Percentiles rank a stretch among this genome's conserved stretches.
Evolutionary conservation across 2,797 vertebrate species (phyloP).

Genomic region (Streptopelia turtur): DNA sequence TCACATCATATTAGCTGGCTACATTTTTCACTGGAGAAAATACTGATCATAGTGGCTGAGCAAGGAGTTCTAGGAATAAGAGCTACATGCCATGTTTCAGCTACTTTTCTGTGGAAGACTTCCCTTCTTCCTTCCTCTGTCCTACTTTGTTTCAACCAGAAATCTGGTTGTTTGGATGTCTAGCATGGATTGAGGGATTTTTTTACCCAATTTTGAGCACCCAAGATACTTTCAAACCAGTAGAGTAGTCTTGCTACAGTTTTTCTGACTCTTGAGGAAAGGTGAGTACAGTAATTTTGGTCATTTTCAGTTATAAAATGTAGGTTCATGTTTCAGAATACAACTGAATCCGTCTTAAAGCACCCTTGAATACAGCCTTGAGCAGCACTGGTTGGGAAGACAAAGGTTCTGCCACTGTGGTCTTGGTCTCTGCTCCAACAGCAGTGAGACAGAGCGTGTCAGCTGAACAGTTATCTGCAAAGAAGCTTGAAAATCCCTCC

Average conservation of each 20-base stretch:
- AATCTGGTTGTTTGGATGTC: background rate
- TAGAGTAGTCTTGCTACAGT: background rate
- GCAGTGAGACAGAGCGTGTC: background rate
- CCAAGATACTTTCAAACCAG: background rate
- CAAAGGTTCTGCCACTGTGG: background rate
- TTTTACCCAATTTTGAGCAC: background rate
- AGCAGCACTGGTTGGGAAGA: background rate
- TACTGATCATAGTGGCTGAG: background rate
- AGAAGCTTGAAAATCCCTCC: slow-evolving; percentile 25
- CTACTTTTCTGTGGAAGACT: background rate
- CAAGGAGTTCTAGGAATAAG: background rate
- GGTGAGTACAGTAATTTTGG: background rate
- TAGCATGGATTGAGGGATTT: background rate
- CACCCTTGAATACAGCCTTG: background rate
- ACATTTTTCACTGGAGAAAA: background rate
- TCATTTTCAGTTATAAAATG: background rate
- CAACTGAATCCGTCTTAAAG: background rate
- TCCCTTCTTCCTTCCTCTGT: background rate
- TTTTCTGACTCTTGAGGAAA: background rate
- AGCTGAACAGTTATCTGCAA: background rate
- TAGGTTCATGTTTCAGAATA: background rate
- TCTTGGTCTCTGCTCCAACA: background rate
- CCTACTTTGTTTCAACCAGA: background rate
- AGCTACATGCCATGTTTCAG: background rate
- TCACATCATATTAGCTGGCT: background rate